Base-by-base conservation (phyloP, 2,888 invertebrate genomes). In the Dicyrtomina minuta region DNA sequence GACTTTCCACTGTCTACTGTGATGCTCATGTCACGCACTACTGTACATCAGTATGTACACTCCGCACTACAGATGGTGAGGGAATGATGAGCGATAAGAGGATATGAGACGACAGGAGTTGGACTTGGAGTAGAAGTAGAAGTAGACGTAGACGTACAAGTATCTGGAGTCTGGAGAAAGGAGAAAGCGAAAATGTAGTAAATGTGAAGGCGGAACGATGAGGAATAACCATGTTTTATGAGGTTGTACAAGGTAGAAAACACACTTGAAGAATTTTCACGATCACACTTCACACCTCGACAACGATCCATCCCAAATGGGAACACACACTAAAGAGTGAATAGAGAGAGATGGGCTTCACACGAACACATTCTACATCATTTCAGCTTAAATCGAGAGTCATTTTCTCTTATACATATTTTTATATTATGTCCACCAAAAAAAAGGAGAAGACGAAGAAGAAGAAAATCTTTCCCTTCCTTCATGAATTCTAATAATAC, bases 351-450 rank as follows among this genome's bases (percentile, higher is more conserved):
- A 46, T 15, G 12, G 46, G 17, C 24, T 55, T 15, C 55, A 4
- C 46, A 46, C 46, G 17, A 15, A 13, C 58, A 33, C 59, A 43
- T 8, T 49, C 17, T 27, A 49, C 39, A 22, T 60, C 60, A 44
- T 60, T 60, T 24, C 60, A 13, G 39, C 10, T 22, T 43, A 26
- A 60, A 60, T 60, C 44, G 60, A 43, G 41, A 39, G 44, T 60
- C 60, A 60, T 64, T 64, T 49, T 46, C 51, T 51, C 12, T n/a
- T 24, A 51, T 51, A 51, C 51, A 51, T 20, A 24, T 55, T 15
- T 22, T 26, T 55, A 55, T 10, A 27, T 55, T 55, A 55, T 55
- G 33, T 33, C 33, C 33, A 33, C n/a, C n/a, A n/a, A n/a, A n/a
- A n/a, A n/a, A n/a, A n/a, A n/a, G n/a, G n/a, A n/a, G n/a, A n/a